phyloP scores from a whole-genome alignment of 2,888 invertebrate genomes.

The Drosophila affinis region DNA sequence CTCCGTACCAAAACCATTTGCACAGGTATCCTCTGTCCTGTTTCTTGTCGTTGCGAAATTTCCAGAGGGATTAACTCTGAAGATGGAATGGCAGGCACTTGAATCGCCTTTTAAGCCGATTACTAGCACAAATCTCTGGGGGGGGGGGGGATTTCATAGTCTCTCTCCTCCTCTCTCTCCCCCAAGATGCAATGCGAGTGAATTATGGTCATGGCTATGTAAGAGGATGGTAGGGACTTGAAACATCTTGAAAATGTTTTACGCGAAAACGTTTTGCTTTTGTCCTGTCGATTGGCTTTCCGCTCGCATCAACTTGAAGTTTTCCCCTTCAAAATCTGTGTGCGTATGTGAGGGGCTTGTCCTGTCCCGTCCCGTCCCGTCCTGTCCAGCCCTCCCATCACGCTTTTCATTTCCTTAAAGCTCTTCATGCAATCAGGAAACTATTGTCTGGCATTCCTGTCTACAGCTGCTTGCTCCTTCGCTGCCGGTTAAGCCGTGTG shows the following conservation, averaged over 20 bases:
- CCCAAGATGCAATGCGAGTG: constrained; percentile 27
- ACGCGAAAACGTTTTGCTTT: constrained; percentile 47
- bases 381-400: constrained; percentile 2
- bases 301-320: constrained; percentile 26
- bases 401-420: constrained; percentile 66
- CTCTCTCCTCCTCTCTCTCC: background rate
- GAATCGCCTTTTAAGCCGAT: constrained; percentile 69
- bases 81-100: constrained; percentile 17
- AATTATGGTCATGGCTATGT: constrained; percentile 12
- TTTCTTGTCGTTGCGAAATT: constrained; percentile 30
- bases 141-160: constrained; percentile 2
- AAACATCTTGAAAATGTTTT: constrained; percentile 48
- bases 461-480: constrained; percentile 27
- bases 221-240: constrained; percentile 13
- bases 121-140: constrained; percentile 56
- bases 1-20: constrained; percentile 6
- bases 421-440: constrained; percentile 68
- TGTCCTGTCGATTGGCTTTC: constrained; percentile 56
- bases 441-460: constrained; percentile 62
- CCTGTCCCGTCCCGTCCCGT: background rate
- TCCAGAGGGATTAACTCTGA: constrained; percentile 15
- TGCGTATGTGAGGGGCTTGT: constrained; percentile 13
- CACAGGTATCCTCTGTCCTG: constrained; percentile 47
- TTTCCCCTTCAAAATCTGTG: constrained; percentile 18
- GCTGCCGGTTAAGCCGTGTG: constrained; percentile 59